phyloP scores from a whole-genome alignment of 2,797 vertebrate genomes.

The Hoplostethus mediterraneus region DNA sequence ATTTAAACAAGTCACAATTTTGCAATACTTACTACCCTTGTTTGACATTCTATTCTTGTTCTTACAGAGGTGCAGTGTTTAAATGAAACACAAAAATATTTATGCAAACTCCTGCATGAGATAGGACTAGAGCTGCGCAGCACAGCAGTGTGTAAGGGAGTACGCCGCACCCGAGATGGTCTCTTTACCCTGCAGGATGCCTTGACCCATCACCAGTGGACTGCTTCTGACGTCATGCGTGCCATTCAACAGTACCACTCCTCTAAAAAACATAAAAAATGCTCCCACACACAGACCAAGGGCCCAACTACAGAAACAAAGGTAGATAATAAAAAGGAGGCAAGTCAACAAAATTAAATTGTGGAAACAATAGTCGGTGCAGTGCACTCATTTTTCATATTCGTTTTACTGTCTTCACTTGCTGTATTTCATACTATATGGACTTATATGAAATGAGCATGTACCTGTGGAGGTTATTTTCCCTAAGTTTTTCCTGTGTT shows the following conservation, averaged over 20 bases:
- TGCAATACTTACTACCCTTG: background rate
- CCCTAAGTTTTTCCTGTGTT: background rate
- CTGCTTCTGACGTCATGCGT: constrained; percentile 78
- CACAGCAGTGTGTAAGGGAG: constrained; percentile 87
- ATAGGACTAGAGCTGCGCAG: constrained; percentile 94
- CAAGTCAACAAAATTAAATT: constrained; percentile 10
- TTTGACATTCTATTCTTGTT: constrained; percentile 9
- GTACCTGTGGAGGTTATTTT: no score
- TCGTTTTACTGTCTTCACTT: no score
- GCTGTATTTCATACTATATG: no score
- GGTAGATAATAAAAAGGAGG: background rate
- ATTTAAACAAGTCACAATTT: background rate
- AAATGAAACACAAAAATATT: constrained; percentile 93
- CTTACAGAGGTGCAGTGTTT: constrained; percentile 92
- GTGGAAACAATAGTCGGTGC: background rate
- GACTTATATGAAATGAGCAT: no score
- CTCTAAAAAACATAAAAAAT: constrained; percentile 38
- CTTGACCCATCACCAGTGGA: constrained; percentile 88
- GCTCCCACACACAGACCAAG: background rate
- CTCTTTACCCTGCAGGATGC: constrained; percentile 87
- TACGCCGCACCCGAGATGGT: constrained; percentile 90
- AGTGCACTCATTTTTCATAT: background rate
- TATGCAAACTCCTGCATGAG: constrained; percentile 92
- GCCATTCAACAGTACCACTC: constrained; percentile 78
- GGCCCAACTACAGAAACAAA: background rate